These are phyloP conservation scores for Heliangelus exortis DNA, from an alignment of 2,797 vertebrate species.

Conservation along the genomic window DNA sequence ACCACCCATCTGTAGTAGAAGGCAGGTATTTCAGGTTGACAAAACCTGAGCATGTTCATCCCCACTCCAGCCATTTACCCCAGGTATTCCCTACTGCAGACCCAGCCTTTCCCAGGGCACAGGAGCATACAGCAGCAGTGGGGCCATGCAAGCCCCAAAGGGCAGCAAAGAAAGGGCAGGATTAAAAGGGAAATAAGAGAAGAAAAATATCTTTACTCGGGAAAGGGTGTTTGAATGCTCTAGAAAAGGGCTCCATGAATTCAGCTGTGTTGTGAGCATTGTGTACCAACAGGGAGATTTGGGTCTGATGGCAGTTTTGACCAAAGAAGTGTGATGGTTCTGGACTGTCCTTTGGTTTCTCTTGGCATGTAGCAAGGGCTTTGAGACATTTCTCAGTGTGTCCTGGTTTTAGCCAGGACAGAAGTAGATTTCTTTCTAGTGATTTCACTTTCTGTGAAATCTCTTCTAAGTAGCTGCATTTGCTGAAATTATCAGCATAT, in stretches of 20 bases:
- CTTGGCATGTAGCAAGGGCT: background rate
- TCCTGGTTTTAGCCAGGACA: too few relatives aligned
- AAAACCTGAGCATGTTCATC: background rate
- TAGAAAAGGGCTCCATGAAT: background rate
- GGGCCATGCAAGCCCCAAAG: too few relatives aligned
- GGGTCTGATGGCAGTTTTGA: background rate
- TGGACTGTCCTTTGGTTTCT: background rate
- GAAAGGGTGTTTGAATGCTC: background rate
- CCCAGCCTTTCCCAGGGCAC: background rate
- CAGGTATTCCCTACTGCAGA: background rate
- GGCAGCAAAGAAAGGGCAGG: background rate
- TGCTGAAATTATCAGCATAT: too few relatives aligned
- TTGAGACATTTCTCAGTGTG: background rate
- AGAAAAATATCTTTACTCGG: background rate
- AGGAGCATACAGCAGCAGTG: accelerated
- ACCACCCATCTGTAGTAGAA: background rate
- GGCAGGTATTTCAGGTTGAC: background rate
- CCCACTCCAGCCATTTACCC: background rate
- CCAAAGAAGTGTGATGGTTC: background rate
- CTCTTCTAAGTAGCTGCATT: too few relatives aligned
- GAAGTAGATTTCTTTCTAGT: too few relatives aligned
- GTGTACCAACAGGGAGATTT: background rate
- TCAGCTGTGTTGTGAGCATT: background rate
- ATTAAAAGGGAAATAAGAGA: background rate
- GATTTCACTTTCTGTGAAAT: too few relatives aligned